phyloP scores from a whole-genome alignment of 2,888 invertebrate genomes.

The Hirtodrosophila confusa region DNA sequence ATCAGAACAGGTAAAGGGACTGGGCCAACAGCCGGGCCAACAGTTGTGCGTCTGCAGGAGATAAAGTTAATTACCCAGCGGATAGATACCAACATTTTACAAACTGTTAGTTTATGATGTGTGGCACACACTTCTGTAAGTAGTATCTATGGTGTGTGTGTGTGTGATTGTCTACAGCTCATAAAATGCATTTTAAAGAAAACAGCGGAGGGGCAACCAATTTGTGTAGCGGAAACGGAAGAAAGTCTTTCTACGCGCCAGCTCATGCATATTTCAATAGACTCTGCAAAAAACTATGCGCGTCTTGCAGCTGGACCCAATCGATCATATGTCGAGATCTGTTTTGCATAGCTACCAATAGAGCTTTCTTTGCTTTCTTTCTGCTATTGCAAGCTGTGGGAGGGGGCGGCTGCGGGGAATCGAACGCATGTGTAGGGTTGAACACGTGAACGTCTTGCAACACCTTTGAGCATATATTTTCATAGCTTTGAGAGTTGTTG shows the following conservation, averaged over 20 bases:
- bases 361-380: constrained; percentile 34
- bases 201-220: background rate
- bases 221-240: background rate
- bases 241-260: too few species aligned
- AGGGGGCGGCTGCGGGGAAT: background rate
- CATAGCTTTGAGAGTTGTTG: constrained; percentile 26
- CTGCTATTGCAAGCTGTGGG: constrained; percentile 21
- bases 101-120: constrained; percentile 82
- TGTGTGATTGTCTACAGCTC: too few species aligned
- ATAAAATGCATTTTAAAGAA: constrained; percentile 29
- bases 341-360: constrained; percentile 52
- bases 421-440: background rate
- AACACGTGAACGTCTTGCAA: constrained; percentile 66
- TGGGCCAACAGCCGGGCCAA: constrained; percentile 43
- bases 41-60: constrained; percentile 61
- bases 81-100: constrained; percentile 57
- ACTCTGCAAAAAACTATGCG: constrained; percentile 34
- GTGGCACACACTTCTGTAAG: constrained; percentile 68
- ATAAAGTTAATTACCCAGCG: constrained; percentile 73
- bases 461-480: constrained; percentile 64
- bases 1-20: constrained; percentile 81
- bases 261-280: constrained; percentile 71
- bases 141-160: constrained; percentile 9
- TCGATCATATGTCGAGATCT: constrained; percentile 33
- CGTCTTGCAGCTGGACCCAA: constrained; percentile 58